These are phyloP conservation scores for Eciton burchellii DNA, from an alignment of 1,140 invertebrate genomes.

Conservation along the genomic window DNA sequence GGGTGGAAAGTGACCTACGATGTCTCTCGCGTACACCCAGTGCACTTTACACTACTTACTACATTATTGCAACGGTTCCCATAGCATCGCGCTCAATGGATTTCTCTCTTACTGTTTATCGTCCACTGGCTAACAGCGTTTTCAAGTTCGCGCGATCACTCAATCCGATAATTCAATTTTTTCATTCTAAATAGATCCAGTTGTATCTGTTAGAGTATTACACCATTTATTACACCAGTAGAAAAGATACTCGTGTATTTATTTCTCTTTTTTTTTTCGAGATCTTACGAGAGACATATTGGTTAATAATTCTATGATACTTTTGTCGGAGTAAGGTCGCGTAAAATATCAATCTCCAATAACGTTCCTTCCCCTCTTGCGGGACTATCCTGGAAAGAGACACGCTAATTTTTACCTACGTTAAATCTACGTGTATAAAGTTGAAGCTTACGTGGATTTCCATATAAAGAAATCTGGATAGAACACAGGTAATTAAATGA, in stretches of 20 bases:
- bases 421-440: neutral
- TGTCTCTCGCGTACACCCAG: slow-evolving; percentile 12
- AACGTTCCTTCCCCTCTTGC: too few species aligned
- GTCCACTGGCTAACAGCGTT: slow-evolving; percentile 8
- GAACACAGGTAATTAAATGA: neutral
- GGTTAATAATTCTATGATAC: too few species aligned
- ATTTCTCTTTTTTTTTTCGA: too few species aligned
- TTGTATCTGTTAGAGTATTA: neutral
- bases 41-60: neutral
- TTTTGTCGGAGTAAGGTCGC: too few species aligned
- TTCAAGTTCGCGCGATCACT: neutral
- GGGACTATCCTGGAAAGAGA: too few species aligned
- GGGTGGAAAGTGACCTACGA: slow-evolving; percentile 56
- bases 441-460: neutral
- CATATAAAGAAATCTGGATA: neutral
- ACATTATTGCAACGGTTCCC: slow-evolving; percentile 8
- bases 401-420: neutral
- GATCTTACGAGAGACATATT: too few species aligned
- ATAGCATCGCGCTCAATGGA: slow-evolving; percentile 24
- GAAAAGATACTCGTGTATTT: too few species aligned
- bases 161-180: slow-evolving; percentile 3
- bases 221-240: neutral
- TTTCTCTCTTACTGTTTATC: slow-evolving; percentile 50
- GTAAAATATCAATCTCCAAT: too few species aligned
- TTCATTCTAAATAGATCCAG: neutral